Conservation (phyloP, 2,888 invertebrate species). For the Hirtodrosophila duncani region DNA sequence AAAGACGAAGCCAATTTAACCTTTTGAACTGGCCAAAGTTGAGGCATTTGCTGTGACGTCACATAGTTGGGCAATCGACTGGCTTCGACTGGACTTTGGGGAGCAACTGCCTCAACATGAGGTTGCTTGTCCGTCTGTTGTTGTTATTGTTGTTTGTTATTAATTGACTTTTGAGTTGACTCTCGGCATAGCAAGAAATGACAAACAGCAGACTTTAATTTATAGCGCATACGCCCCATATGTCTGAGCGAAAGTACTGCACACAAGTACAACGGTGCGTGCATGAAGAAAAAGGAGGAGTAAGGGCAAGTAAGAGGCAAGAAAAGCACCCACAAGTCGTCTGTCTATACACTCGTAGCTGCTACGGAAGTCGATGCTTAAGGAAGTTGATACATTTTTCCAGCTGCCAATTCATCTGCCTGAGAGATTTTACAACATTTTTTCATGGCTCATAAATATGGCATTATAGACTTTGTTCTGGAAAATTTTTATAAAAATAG, state of each 20-base stretch:
- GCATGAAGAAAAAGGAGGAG: background rate
- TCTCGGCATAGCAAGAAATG: constrained; percentile 59
- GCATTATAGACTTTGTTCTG: constrained; percentile 5
- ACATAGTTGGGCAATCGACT: constrained; percentile 35
- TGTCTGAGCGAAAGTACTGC: constrained; percentile 40
- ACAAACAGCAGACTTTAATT: constrained; percentile 67
- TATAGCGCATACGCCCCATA: constrained; percentile 69
- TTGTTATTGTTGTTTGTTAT: constrained; percentile 49
- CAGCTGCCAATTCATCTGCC: constrained; percentile 1
- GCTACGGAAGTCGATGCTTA: constrained; percentile 59
- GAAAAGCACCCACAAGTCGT: constrained; percentile 45
- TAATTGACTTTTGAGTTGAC: constrained; percentile 74
- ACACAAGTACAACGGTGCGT: background rate
- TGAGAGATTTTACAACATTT: constrained; percentile 45
- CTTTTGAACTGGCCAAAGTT: constrained; percentile 59
- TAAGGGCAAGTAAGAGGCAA: background rate
- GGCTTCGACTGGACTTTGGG: constrained; percentile 12
- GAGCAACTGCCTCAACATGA: constrained; percentile 23
- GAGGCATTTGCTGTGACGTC: constrained; percentile 54
- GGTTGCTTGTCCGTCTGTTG: constrained; percentile 17
- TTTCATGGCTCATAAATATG: constrained; percentile 70
- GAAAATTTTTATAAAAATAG: constrained; percentile 35
- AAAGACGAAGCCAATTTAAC: constrained; percentile 53
- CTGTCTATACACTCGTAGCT: background rate
- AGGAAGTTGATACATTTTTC: constrained; percentile 48